Conservation (phyloP, 2,113 vertebrate genomes). For the Podiceps cristatus region DNA sequence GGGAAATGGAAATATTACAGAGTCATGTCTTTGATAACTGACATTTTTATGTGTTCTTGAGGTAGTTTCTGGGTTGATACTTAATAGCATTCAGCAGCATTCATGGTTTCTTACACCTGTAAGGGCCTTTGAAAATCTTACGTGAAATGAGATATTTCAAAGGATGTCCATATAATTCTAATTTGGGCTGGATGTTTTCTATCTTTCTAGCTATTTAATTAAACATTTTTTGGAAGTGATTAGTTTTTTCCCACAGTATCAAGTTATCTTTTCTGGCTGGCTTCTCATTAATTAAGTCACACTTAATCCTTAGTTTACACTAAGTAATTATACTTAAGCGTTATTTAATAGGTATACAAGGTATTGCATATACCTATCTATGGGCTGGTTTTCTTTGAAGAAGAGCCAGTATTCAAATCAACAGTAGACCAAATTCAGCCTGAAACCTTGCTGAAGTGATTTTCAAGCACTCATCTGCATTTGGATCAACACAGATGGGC, state of each 20-base stretch:
- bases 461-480: neutral
- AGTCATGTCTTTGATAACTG: neutral
- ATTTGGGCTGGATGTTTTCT: neutral
- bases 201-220: neutral
- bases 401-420: neutral
- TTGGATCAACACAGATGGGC: slow-evolving; percentile 30
- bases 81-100: neutral
- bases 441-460: neutral
- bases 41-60: neutral
- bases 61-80: neutral
- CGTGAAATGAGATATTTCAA: neutral
- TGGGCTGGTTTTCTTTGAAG: neutral
- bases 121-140: neutral
- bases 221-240: neutral
- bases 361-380: neutral
- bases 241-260: neutral
- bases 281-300: neutral
- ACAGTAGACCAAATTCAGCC: neutral
- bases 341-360: neutral
- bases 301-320: neutral
- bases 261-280: neutral
- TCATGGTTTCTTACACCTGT: neutral
- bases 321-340: too few species aligned
- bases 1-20: neutral
- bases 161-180: neutral